Base-by-base conservation (phyloP, 1,140 invertebrate genomes). In the Drosophila fuyamai region DNA sequence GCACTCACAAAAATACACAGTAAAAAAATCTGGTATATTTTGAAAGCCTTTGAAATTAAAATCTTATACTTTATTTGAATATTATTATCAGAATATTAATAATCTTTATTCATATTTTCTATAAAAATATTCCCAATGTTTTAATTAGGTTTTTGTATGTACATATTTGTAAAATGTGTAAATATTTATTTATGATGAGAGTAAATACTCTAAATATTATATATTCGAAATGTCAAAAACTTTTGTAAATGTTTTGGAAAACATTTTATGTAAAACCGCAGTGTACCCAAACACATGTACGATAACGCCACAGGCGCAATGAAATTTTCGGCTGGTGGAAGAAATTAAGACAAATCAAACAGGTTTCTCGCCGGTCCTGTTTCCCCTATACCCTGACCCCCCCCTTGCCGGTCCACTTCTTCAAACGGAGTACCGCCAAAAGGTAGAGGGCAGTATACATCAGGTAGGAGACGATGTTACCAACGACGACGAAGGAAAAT, bases 291-390 rank as follows among this genome's bases (percentile, higher is more conserved):
- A 48, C 35, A 35, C 48, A 41, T 18, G 40, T 27, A 35, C 27
- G 32, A 8, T 18, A 23, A 48, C 67, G 67, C 51, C 67, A 71
- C 27, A 43, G 65, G 65, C 60, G 40, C 60, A 66, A 18, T 23
- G 55, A 44, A 50, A 46, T 66, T 80, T 76, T 76, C 50, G 59
- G 63, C 71, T 80, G 71, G 81, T 83, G 81, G 57, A 76, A 77
- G 81, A 84, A 84, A 84, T 85, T 85, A 85, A 84, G 81, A 85
- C 81, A 85, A 84, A 74, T 80, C 81, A 85, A 84, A 84, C 81
- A 85, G 81, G 81, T 84, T 84, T 84, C 58, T 57, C 29, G 41
- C 41, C 44, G 63, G 40, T 68, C 65, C 65, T 68, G 60, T 10
- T 43, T 16, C 32, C 8, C 32, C 38, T 35, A 12, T 35, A 5